Conservation (phyloP, 1,140 invertebrate species). For the Babylonia areolata region DNA sequence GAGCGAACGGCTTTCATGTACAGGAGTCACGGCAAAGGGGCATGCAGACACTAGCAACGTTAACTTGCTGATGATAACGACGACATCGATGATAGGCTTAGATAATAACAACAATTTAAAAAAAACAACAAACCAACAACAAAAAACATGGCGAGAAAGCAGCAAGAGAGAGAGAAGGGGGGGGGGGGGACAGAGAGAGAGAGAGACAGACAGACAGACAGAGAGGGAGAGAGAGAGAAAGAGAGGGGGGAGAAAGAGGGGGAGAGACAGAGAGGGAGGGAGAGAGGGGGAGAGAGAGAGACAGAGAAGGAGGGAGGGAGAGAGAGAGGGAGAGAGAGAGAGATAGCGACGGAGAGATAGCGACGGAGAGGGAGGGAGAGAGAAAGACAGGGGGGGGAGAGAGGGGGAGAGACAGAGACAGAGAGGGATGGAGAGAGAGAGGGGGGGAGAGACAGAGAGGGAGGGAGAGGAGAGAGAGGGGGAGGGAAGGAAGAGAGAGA, state of each 20-base stretch:
- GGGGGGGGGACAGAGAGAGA: conserved; percentile 22
- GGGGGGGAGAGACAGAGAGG: not conserved
- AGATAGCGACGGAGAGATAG: not conserved
- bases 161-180: not conserved
- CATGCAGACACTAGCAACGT: no score
- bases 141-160: no score
- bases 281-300: conserved; percentile 28
- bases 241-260: not conserved
- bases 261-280: not conserved
- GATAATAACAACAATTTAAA: no score
- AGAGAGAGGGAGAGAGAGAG: not conserved
- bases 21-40: no score
- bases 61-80: no score
- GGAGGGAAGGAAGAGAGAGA: not conserved
- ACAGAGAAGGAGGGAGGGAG: not conserved
- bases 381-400: not conserved
- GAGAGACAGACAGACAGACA: not conserved
- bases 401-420: conserved; percentile 31
- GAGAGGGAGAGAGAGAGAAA: no score
- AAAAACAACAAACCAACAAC: no score
- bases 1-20: no score
- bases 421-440: conserved; percentile 36
- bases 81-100: no score
- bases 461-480: not conserved
- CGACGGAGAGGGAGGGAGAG: not conserved